phyloP scores from a whole-genome alignment of 2,888 invertebrate genomes.

The Ectemnius lituratus region DNA sequence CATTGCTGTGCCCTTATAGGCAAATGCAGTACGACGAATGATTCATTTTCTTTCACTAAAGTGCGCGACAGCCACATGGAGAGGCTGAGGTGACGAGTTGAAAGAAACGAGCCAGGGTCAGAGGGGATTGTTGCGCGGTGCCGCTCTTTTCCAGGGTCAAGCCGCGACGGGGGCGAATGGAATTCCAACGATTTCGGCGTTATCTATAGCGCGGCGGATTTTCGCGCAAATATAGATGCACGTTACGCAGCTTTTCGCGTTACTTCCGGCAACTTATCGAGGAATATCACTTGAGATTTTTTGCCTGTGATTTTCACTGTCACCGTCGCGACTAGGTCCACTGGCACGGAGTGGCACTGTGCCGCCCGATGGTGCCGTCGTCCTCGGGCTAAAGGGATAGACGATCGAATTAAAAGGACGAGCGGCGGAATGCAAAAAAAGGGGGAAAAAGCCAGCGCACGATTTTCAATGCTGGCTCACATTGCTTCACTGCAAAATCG shows the following conservation, averaged over 20 bases:
- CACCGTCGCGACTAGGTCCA: slow-evolving; percentile 56
- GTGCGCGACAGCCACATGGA: slow-evolving; percentile 25
- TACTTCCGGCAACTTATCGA: slow-evolving; percentile 77
- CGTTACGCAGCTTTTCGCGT: slow-evolving; percentile 71
- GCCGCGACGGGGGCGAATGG: slow-evolving; percentile 35
- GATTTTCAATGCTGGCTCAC: slow-evolving; percentile 82
- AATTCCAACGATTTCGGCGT: slow-evolving; percentile 64
- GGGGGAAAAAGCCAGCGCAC: slow-evolving; percentile 61
- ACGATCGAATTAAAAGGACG: slow-evolving; percentile 47
- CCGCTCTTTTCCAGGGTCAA: slow-evolving; percentile 31
- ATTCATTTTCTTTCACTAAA: slow-evolving; percentile 34
- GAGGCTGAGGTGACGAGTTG: slow-evolving; percentile 13
- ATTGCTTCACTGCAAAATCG: slow-evolving; percentile 83
- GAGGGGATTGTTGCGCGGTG: slow-evolving; percentile 21
- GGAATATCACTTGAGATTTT: slow-evolving; percentile 63
- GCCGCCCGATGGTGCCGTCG: slow-evolving; percentile 35
- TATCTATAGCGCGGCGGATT: slow-evolving; percentile 64
- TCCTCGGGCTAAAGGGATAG: slow-evolving; percentile 33
- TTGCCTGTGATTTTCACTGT: slow-evolving; percentile 61
- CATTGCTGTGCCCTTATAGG: slow-evolving; percentile 21
- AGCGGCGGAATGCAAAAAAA: slow-evolving; percentile 46
- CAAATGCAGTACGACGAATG: slow-evolving; percentile 27
- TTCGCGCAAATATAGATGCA: slow-evolving; percentile 42
- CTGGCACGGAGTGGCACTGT: slow-evolving; percentile 55
- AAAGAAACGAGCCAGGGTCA: slow-evolving; percentile 17